Evolutionary conservation across 2,113 vertebrate genomes (phyloP), one percentile per base, ranked within the genome.

Genomic region (Melanocharis versteri): DNA sequence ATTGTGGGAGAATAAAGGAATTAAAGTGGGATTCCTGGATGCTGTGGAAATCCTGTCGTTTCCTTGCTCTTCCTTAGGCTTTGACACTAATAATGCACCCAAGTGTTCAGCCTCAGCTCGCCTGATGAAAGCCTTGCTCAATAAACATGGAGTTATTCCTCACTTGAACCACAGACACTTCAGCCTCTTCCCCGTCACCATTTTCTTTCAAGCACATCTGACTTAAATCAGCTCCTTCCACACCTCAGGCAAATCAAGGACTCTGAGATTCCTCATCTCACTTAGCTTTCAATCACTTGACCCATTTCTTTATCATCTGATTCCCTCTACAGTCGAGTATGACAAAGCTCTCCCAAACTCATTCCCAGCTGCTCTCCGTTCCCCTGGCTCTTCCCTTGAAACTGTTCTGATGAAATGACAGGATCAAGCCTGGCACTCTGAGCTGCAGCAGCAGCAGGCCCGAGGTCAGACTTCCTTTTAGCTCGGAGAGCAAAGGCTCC

Each of bases 261-360:
- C 40, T 79, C 51, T 47, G 11, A 45, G 75, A 90, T 82, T 73
- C 79, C 70, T 82, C 87, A 68, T 79, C 76, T 77, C 75, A 40
- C 72, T 90, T 87, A 69, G 65, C 83, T 85, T 96, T 87, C 95
- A 92, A 57, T 81, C 89, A 85, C 70, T 87, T 72, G 66, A 84
- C 88, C 77, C 91, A 87, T 27, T 95, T 96, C 86, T 92, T 89
- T 70, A 53, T 68, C 75, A 94, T 70, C 50, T 64, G 53, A 39
- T 44, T 95, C 87, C 88, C 83, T 89, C 86, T 64, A 28, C 33
- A 81, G 81, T 1, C 15, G 13, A 35, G 30, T 42, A 57, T 69
- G 91, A 94, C 77, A 95, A 66, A 92, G 80, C 73, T 68, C 58
- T 87, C 66, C 78, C 58, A 83, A 83, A 91, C 62, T 80, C 85